Evolutionary conservation across 2,113 vertebrate species (phyloP), one percentile per base, ranked within the genome.

Genomic region (Orthonyx spaldingii): DNA sequence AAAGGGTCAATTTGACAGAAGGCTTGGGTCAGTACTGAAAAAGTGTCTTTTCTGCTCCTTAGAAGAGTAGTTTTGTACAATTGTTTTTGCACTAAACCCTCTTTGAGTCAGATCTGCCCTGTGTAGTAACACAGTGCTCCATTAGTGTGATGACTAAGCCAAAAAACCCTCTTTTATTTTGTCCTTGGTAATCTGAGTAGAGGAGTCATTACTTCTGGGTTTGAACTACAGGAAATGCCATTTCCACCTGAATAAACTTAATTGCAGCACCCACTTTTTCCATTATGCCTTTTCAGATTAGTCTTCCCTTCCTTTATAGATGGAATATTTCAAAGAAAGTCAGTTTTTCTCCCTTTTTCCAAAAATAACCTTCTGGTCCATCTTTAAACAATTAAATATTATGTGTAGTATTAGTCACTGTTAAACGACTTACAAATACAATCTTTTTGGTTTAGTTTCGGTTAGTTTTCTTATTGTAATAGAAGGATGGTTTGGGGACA

Each of bases 191-290:
- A 63, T 79, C 33, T 61, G 57, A 89, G 56, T 41, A 85, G 19
- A 84, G 39, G 21, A 69, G 28, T 83, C 42, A 37, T 88, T 94
- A 68, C 27, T 47, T 71, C 32, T 86, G n/a, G 22, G 57, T 94
- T 87, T 79, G 69, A 95, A 69, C 68, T 72, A 33, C 33, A 88
- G 42, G 33, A 96, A 94, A 71, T 69, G 46, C 19, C 46, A 66
- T 94, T 95, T 95, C 47, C 83, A 87, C 50, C 35, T 66, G 87
- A 91, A 64, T 90, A 94, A 94, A 91, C 42, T 66, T 60, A 93
- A 89, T 57, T 81, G 70, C 60, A 68, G 50, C 13, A 27, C 16
- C 46, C 46, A 49, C 26, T 60, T 95, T 91, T 87, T 86, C 65
- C 35, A 69, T 81, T 81, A 85, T 56, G 17, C 23, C 19, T 89